phyloP scores from a whole-genome alignment of 2,113 vertebrate genomes.

The Ciconia boyciana region DNA sequence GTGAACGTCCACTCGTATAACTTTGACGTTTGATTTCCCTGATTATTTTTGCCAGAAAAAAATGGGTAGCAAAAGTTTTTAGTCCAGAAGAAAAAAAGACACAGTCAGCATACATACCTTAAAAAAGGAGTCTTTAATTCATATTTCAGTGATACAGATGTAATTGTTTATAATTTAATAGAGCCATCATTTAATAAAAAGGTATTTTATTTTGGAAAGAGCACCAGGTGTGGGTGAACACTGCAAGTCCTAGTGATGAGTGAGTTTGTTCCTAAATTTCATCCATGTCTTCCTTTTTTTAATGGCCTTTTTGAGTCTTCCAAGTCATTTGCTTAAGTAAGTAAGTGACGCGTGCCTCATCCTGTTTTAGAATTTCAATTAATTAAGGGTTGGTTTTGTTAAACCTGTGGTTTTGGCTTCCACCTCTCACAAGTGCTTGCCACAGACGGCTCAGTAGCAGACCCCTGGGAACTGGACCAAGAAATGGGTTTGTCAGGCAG shows the following conservation, averaged over 20 bases:
- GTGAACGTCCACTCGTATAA: fast-evolving
- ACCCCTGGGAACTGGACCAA: not conserved
- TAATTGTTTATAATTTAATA: not conserved
- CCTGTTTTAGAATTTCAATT: not conserved
- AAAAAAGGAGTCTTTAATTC: not conserved
- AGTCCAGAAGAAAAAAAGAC: not conserved
- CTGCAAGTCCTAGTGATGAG: not conserved
- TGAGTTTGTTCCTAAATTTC: not conserved
- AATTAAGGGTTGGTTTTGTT: not conserved
- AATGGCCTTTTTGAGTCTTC: not conserved
- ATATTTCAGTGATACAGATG: not conserved
- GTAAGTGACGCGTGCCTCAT: not conserved
- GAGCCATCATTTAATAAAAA: not conserved
- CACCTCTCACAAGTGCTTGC: not conserved
- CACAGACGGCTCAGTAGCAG: not conserved
- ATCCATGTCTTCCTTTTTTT: not conserved
- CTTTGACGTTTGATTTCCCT: not conserved
- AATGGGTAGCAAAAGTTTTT: not conserved
- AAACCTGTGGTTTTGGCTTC: not conserved
- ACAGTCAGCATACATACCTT: not conserved
- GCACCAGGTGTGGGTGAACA: not conserved
- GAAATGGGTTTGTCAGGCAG: not conserved
- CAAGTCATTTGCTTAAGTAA: not conserved
- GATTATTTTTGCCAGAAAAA: not conserved
- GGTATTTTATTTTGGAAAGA: not conserved